Evolutionary conservation across 2,888 invertebrate genomes (phyloP), one percentile per base, ranked within the genome.

Genomic region (Rhogogaster chlorosoma): DNA sequence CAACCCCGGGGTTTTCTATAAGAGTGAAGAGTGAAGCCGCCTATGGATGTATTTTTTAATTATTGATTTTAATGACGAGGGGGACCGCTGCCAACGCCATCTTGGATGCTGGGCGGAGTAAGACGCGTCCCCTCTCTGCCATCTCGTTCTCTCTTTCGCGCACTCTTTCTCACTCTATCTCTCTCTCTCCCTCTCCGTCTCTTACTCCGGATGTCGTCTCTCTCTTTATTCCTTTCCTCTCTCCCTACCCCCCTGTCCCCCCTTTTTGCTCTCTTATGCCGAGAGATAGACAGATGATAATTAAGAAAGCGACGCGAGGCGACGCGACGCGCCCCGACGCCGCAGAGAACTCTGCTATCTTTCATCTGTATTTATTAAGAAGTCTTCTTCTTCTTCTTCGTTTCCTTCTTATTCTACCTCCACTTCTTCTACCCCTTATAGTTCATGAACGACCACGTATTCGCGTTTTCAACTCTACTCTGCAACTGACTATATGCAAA

Each of bases 101-200:
- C 93, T 93, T 93, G 93, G 93, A 93, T 93, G 93, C 93, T 93
- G 93, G 93, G 93, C 93, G 93, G 93, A 93, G 93, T 93, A 92
- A 93, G 92, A 92, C 92, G 90, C 92, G 90, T 90, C 88, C 88
- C 88, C 88, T 88, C 89, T 87, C 87, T 84, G 84, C 42, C 71
- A 75, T 84, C 78, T 83, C 83, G 84, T 86, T 85, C 85, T 84
- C 82, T 67, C 86, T 85, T 85, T 83, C 45, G 87, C 86, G 88
- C 87, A 77, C 86, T 88, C 88, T 84, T 32, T 71, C 82, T 78
- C 86, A 64, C 84, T 67, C 75, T 75, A 64, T 75, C 57, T 26
- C 71, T 57, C 53, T 70, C 82, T 49, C 22, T 82, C 36, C 49
- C 71, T 70, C 71, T 77, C 42, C 84, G 77, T 75, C 73, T 85